Percentiles rank a stretch among this genome's conserved stretches.
These are phyloP conservation scores for Cordylochernes scorpioides DNA, from an alignment of 2,888 invertebrate species.

Conservation along the genomic window DNA sequence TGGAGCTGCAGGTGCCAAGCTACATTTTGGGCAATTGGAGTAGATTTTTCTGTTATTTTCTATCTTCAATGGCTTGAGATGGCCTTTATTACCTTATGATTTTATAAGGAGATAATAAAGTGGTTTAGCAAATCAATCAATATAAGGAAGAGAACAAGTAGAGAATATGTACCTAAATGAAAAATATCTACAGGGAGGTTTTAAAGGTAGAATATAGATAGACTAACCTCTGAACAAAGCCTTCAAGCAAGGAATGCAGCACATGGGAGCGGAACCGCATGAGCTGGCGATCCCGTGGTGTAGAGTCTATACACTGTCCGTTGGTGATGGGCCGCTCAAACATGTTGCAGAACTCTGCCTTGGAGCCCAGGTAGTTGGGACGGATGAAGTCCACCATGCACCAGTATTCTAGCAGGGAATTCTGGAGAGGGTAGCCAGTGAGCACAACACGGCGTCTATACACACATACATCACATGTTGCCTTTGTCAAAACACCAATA, in stretches of 20 bases:
- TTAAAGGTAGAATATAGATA: slow-evolving; percentile 1
- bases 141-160: neutral
- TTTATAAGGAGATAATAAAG: too few relatives aligned
- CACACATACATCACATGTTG: neutral
- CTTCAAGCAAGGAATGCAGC: slow-evolving; percentile 66
- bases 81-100: too few relatives aligned
- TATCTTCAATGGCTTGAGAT: too few relatives aligned
- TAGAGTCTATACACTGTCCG: slow-evolving; percentile 90
- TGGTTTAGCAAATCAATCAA: too few relatives aligned
- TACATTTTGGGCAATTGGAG: too few relatives aligned
- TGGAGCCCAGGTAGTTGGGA: slow-evolving; percentile 84
- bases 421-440: slow-evolving; percentile 93
- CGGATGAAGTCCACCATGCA: slow-evolving; percentile 98
- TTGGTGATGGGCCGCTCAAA: slow-evolving; percentile 95
- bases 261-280: slow-evolving; percentile 92
- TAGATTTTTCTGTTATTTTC: too few relatives aligned
- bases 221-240: slow-evolving; percentile 64
- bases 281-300: slow-evolving; percentile 65
- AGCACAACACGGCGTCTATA: slow-evolving; percentile 22
- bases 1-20: too few relatives aligned
- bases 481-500: neutral
- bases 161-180: too few relatives aligned
- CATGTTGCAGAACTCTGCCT: slow-evolving; percentile 92
- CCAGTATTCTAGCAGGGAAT: slow-evolving; percentile 82
- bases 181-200: neutral